These are phyloP conservation scores for Elaphurus davidianus DNA, from an alignment of 2,113 vertebrate species.

Conservation along the genomic window DNA sequence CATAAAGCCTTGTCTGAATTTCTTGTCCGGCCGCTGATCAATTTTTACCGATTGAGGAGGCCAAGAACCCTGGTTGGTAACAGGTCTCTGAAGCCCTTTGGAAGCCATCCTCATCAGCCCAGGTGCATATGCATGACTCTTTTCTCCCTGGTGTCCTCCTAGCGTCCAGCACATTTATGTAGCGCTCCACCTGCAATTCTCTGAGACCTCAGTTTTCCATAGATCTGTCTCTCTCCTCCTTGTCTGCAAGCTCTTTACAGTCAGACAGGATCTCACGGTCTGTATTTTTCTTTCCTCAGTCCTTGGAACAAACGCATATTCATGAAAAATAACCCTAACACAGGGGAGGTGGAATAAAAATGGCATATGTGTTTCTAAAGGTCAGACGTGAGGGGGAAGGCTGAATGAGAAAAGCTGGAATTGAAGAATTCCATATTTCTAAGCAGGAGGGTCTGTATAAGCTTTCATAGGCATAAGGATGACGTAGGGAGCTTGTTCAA, in stretches of 20 bases:
- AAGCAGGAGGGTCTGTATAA: background rate
- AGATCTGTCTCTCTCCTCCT: background rate
- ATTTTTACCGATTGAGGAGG: background rate
- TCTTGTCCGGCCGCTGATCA: background rate
- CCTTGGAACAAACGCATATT: background rate
- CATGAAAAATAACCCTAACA: background rate
- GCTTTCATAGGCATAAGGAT: background rate
- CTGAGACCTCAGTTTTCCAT: background rate
- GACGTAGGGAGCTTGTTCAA: background rate
- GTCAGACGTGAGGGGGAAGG: background rate
- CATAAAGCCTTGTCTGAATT: background rate
- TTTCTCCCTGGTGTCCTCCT: background rate
- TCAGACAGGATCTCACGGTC: background rate
- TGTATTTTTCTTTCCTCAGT: background rate
- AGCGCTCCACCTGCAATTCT: rapidly evolving
- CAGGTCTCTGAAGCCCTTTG: background rate
- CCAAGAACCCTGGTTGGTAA: background rate
- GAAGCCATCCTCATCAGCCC: background rate
- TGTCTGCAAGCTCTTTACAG: background rate
- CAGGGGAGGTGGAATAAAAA: background rate
- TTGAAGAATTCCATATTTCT: background rate
- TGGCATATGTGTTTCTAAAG: background rate
- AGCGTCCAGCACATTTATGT: rapidly evolving
- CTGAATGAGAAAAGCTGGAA: background rate
- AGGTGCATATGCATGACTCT: background rate